Evolutionary conservation across 1,140 invertebrate genomes (phyloP).

Genomic region (Stratiolaelaps scimitus): DNA sequence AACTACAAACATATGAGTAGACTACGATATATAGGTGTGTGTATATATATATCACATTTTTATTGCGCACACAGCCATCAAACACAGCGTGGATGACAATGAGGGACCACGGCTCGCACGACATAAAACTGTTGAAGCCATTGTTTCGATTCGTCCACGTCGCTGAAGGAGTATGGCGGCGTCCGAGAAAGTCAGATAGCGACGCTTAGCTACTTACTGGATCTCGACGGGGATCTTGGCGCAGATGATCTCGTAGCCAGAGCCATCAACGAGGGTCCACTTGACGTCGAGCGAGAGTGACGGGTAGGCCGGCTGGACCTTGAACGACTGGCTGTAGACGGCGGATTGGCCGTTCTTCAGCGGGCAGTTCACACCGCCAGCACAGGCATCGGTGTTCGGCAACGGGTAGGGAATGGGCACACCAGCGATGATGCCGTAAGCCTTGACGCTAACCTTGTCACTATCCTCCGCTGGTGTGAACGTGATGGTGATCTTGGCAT

Average conservation of each 20-base stretch:
- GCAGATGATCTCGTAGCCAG: slow-evolving; percentile 51
- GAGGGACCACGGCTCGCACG: no score
- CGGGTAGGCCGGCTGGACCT: slow-evolving; percentile 52
- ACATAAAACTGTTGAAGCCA: no score
- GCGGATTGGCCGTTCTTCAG: slow-evolving; percentile 47
- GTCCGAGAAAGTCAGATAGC: no score
- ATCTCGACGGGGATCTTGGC: slow-evolving; percentile 46
- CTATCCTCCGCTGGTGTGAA: not conserved
- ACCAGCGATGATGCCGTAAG: slow-evolving; percentile 53
- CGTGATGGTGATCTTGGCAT: not conserved
- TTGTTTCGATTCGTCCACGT: no score
- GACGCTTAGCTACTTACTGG: slow-evolving; percentile 1
- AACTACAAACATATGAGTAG: no score
- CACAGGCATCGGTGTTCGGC: slow-evolving; percentile 54
- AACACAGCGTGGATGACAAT: no score
- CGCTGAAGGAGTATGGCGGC: no score
- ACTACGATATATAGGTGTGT: no score
- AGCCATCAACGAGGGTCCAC: slow-evolving; percentile 54
- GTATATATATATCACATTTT: no score
- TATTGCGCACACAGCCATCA: no score
- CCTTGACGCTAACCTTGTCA: not conserved
- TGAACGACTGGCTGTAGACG: slow-evolving; percentile 49
- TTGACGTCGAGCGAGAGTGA: slow-evolving; percentile 51
- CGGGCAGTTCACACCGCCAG: slow-evolving; percentile 54
- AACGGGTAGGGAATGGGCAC: slow-evolving; percentile 57